Base-by-base conservation (phyloP, 2,797 vertebrate genomes). In the Scleropages formosus region DNA sequence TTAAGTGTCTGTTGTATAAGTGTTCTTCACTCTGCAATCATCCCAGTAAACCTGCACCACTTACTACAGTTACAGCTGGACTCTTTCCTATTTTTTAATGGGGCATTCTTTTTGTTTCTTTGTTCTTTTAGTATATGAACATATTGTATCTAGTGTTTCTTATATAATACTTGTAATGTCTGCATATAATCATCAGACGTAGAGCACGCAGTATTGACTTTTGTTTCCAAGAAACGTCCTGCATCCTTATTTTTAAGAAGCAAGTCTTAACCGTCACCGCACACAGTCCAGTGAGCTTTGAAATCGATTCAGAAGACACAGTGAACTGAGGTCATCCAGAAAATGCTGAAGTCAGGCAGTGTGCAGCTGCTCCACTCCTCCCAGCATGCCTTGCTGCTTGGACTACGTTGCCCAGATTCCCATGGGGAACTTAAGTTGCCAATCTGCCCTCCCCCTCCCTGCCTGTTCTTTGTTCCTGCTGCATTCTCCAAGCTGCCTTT, bases 321-420 rank as follows among this genome's bases (percentile, higher is more conserved):
- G 56, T 76, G 75, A 80, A 79, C 77, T 75, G 78, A 70, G 39
- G 72, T 82, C 80, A 78, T 82, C 65, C 74, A 62, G 82, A 74
- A 67, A 85, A 82, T 82, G 85, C 80, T 82, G 75, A 83, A 81
- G 82, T 84, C 81, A 74, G 51, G 68, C 78, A 76, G 75, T 67
- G 47, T 74, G 60, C 67, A 73, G 67, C 67, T 56, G 47, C 76
- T 76, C 67, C 56, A 39, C 76, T 76, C 73, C 79, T 72, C 39
- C 70, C 24, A 24, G 81, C 86, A 85, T 85, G 80, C 80, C 86
- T 83, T 84, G 78, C 81, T 79, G 69, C 79, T 75, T 82, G 56
- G 79, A 90, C 87, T 88, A 72, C 88, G 81, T 87, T 78, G 62
- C 86, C 87, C 89, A 91, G 80, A 89, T 83, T 86, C 65, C 87